phyloP scores from a whole-genome alignment of 2,888 invertebrate genomes.

The Onchidella celtica region DNA sequence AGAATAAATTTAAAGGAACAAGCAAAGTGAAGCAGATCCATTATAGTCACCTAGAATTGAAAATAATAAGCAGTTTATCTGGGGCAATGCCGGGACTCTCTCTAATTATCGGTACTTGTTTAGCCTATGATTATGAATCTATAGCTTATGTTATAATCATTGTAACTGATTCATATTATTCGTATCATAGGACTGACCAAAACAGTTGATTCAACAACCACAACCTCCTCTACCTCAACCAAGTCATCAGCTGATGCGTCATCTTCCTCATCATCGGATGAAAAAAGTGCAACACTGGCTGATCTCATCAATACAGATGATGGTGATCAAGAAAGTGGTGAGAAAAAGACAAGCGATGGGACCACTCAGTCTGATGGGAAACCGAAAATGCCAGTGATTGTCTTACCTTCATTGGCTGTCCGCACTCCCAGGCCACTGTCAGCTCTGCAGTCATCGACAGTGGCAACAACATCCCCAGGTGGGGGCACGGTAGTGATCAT shows the following conservation, averaged over 20 bases:
- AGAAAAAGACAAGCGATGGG: conserved; percentile 42
- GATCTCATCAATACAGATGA: conserved; percentile 39
- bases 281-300: conserved; percentile 27
- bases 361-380: conserved; percentile 33
- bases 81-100: too few relatives aligned
- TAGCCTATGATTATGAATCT: too few relatives aligned
- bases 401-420: conserved; percentile 47
- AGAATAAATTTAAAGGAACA: too few relatives aligned
- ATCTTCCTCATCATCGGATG: conserved; percentile 33
- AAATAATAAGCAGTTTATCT: too few relatives aligned
- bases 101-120: too few relatives aligned
- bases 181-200: conserved; percentile 11
- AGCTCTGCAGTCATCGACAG: conserved; percentile 33
- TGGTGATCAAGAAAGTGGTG: conserved; percentile 14
- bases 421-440: conserved; percentile 45
- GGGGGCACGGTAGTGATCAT: conserved; percentile 50
- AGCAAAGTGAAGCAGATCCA: too few relatives aligned
- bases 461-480: conserved; percentile 42
- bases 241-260: conserved; percentile 41
- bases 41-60: too few relatives aligned
- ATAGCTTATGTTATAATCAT: too few relatives aligned
- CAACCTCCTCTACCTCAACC: conserved; percentile 51
- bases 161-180: too few relatives aligned
- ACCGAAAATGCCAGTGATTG: conserved; percentile 45
- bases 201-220: conserved; percentile 48